A percentile compares a stretch with the other conserved stretches of the same genome.
Evolutionary conservation across 2,113 vertebrate species (phyloP).

Genomic region (Jaculus jaculus): DNA sequence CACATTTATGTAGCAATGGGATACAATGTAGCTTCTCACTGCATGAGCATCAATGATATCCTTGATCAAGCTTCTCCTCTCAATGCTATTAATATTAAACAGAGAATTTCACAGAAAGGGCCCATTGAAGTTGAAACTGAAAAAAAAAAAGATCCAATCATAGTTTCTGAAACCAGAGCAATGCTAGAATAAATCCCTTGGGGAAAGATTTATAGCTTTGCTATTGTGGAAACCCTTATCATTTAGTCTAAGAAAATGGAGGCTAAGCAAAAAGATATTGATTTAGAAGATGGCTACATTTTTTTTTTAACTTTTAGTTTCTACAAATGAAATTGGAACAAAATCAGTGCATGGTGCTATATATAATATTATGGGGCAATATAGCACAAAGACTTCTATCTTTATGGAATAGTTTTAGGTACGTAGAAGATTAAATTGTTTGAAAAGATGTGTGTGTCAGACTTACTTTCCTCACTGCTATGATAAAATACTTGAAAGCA

Average conservation of each 20-base stretch:
- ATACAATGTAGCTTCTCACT: background rate
- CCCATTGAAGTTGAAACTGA: conserved; percentile 34
- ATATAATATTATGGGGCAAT: background rate
- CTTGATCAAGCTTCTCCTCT: conserved; percentile 50
- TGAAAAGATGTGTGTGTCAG: background rate
- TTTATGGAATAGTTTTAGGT: background rate
- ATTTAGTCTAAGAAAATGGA: conserved; percentile 12
- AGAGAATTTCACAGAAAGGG: conserved; percentile 16
- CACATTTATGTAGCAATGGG: conserved; percentile 34
- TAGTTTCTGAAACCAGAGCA: conserved; percentile 29
- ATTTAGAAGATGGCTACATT: background rate
- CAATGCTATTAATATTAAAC: conserved; percentile 36
- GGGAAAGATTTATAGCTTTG: conserved; percentile 8
- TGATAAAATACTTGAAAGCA: background rate
- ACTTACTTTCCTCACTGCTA: background rate
- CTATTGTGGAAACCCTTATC: background rate
- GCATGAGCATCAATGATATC: conserved; percentile 44
- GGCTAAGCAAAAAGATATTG: background rate
- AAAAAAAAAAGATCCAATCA: conserved; percentile 42
- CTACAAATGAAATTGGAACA: background rate
- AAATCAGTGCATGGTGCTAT: background rate
- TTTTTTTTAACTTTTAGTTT: conserved; percentile 24
- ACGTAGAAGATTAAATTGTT: background rate
- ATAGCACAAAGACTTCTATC: background rate
- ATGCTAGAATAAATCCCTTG: background rate